Conservation (phyloP, 2,888 invertebrate genomes). For the Lasioglossum calceatum region DNA sequence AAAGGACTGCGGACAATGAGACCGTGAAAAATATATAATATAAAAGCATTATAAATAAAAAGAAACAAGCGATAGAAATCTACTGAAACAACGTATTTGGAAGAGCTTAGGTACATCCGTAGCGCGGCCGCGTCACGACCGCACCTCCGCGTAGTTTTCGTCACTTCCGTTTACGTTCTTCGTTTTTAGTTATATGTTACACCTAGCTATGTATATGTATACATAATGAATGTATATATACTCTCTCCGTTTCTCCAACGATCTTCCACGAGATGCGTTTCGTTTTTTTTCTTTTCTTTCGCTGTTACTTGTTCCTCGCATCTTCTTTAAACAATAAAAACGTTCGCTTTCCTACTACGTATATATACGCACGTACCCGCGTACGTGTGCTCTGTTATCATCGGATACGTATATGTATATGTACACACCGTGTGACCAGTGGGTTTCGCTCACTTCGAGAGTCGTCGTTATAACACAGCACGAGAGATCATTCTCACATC, state of each 20-base stretch:
- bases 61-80: conserved; percentile 65
- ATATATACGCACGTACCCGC: conserved; percentile 60
- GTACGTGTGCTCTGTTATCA: conserved; percentile 54
- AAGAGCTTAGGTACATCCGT: conserved; percentile 76
- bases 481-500: conserved; percentile 71
- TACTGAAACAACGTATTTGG: conserved; percentile 58
- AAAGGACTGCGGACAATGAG: conserved; percentile 59
- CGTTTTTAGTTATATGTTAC: conserved; percentile 53
- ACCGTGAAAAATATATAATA: conserved; percentile 71
- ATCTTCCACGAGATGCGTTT: neutral
- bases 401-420: conserved; percentile 51
- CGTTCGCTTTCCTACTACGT: conserved; percentile 34
- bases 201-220: conserved; percentile 60
- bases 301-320: neutral
- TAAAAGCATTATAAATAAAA: conserved; percentile 75
- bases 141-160: conserved; percentile 68
- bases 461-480: conserved; percentile 68
- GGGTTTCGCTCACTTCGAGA: conserved; percentile 49
- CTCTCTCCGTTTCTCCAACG: conserved; percentile 23
- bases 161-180: conserved; percentile 61
- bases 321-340: conserved; percentile 10
- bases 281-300: neutral
- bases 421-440: conserved; percentile 54
- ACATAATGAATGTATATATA: conserved; percentile 60
- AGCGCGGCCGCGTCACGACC: conserved; percentile 72